Percentiles rank a stretch among this genome's conserved stretches.
These are phyloP conservation scores for Drosophila melanocephala DNA, from an alignment of 2,888 invertebrate genomes.

Conservation along the genomic window DNA sequence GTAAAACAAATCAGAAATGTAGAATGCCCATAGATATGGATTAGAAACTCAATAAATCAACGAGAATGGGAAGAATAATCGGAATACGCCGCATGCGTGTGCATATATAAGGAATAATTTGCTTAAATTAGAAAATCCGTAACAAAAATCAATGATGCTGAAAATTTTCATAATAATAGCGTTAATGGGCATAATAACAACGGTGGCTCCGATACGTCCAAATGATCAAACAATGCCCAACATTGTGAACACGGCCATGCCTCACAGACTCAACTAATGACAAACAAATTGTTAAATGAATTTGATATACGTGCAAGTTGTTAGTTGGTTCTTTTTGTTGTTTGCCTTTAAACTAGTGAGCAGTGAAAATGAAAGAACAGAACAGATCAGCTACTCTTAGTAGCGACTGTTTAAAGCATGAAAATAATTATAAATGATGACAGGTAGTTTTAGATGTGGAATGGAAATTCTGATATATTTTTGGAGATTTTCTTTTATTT, in stretches of 20 bases:
- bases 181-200: constrained; percentile 77
- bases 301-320: constrained; percentile 50
- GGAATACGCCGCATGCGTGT: constrained; percentile 4
- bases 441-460: not conserved
- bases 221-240: constrained; percentile 54
- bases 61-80: constrained; percentile 2
- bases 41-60: constrained; percentile 69
- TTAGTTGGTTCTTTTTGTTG: not conserved
- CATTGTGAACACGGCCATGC: constrained; percentile 43
- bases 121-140: constrained; percentile 80
- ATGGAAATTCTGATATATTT: not conserved
- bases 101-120: constrained; percentile 65
- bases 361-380: constrained; percentile 27
- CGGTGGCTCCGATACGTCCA: constrained; percentile 37
- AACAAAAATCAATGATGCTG: constrained; percentile 81
- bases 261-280: constrained; percentile 57
- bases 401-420: not conserved
- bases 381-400: constrained; percentile 1
- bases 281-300: constrained; percentile 73
- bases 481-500: not conserved
- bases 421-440: not conserved
- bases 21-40: constrained; percentile 48
- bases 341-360: not conserved
- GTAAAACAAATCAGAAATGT: constrained; percentile 35
- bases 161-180: constrained; percentile 82